Base-by-base conservation (phyloP, 2,797 vertebrate genomes). In the Anabas testudineus region DNA sequence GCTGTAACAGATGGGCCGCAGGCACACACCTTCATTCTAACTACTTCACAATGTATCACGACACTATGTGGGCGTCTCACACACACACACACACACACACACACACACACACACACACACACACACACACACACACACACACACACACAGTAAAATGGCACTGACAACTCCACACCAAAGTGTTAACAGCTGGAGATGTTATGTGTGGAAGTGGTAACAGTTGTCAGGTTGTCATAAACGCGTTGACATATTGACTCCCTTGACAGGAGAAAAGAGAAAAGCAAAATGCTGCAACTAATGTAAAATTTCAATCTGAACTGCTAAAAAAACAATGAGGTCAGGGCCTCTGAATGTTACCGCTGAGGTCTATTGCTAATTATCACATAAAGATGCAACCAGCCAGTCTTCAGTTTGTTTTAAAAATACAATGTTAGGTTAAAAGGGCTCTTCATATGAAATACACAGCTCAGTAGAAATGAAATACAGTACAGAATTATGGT, bases 191-290 rank as follows among this genome's bases (percentile, higher is more conserved):
- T 19, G 57, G 42, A 57, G 49, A 8, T 47, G 28, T 62, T 32
- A 47, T 28, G 52, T 18, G 24, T 18, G 12, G 30, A 54, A 67
- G 37, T 47, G 53, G 18, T 39, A 53, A 46, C 48, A 53, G 58
- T 65, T 80, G 76, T 75, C 75, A 82, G 28, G 9, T 42, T 76
- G 76, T 81, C 72, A 76, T 70, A 81, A 57, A 63, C 7, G 34
- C 65, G 21, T 43, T 61, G 76, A 61, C 67, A 37, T n/a, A 46
- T 55, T 15, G 5, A 13, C 42, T 39, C 19, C 15, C 60, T n/a
- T 65, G 69, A 80, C 51, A 28, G 6, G 67, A 26, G 22, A 3
- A 1, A 19, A n/a, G 19, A 56, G 42, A 72, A 72, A 67, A 30
- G 26, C 52, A 54, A 57, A 68, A 45, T 42, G 59, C 46, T 32